Evolutionary conservation across 2,113 vertebrate species (phyloP).

Genomic region (Emydura subglobosa): DNA sequence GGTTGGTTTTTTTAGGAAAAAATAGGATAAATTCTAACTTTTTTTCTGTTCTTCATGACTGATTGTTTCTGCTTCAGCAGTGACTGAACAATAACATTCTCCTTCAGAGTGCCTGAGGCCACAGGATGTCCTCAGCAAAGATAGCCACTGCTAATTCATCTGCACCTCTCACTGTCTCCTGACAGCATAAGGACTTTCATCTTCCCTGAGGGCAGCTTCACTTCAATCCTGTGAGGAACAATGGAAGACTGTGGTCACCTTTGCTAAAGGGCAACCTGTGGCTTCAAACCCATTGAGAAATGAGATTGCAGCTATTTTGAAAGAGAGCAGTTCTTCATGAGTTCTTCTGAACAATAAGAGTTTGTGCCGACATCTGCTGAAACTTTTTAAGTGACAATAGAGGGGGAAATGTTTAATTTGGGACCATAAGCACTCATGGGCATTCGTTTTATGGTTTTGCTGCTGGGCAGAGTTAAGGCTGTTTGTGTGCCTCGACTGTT

Average conservation of each 20-base stretch:
- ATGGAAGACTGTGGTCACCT: neutral
- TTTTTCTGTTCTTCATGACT: neutral
- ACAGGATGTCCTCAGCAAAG: neutral
- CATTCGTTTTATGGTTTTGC: neutral
- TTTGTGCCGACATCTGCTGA: neutral
- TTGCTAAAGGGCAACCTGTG: neutral
- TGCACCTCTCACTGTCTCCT: neutral
- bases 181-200: neutral
- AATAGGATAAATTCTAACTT: neutral
- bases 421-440: too few relatives aligned
- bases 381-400: neutral
- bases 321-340: neutral
- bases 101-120: neutral
- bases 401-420: too few relatives aligned
- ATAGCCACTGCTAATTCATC: neutral
- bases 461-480: neutral
- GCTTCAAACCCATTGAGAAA: neutral
- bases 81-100: neutral
- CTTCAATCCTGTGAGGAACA: accelerated
- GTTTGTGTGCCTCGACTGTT: neutral
- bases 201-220: neutral
- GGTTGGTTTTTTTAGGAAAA: neutral
- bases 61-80: neutral
- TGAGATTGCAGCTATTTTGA: neutral
- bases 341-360: neutral